Conservation (phyloP, 2,888 invertebrate genomes). For the Amiota mariae region DNA sequence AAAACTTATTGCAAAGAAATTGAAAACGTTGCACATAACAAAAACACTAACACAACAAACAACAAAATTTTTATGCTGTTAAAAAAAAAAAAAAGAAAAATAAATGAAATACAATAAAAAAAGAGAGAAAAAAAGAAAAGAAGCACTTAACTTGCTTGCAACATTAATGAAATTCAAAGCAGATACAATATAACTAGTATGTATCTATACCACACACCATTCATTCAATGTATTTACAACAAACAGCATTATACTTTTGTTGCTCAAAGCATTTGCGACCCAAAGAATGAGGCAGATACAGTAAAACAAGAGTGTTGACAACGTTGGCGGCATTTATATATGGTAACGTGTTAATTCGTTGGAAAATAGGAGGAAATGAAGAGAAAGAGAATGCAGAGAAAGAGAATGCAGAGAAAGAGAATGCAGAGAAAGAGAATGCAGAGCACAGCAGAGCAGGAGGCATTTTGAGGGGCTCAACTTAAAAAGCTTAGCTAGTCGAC, state of each 20-base stretch:
- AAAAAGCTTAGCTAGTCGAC: not conserved
- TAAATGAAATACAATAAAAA: constrained; percentile 4
- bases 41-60: not conserved
- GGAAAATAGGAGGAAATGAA: not conserved
- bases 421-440: not conserved
- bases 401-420: not conserved
- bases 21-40: constrained; percentile 27
- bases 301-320: constrained; percentile 4
- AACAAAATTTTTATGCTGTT: constrained; percentile 1
- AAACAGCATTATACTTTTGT: not conserved
- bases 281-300: not conserved
- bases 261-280: not conserved
- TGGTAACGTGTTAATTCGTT: constrained; percentile 37
- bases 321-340: constrained; percentile 31
- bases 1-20: constrained; percentile 27
- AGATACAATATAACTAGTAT: constrained; percentile 12
- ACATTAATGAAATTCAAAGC: constrained; percentile 38
- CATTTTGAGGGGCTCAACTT: not conserved
- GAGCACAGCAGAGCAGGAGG: no score
- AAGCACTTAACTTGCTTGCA: constrained; percentile 25
- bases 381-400: not conserved
- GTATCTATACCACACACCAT: constrained; percentile 34
- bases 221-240: not conserved
- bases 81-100: not conserved
- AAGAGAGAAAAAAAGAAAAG: not conserved